Percentiles rank a stretch among this genome's conserved stretches.
These are phyloP conservation scores for Seriola aureovittata DNA, from an alignment of 2,113 vertebrate species.

Conservation along the genomic window DNA sequence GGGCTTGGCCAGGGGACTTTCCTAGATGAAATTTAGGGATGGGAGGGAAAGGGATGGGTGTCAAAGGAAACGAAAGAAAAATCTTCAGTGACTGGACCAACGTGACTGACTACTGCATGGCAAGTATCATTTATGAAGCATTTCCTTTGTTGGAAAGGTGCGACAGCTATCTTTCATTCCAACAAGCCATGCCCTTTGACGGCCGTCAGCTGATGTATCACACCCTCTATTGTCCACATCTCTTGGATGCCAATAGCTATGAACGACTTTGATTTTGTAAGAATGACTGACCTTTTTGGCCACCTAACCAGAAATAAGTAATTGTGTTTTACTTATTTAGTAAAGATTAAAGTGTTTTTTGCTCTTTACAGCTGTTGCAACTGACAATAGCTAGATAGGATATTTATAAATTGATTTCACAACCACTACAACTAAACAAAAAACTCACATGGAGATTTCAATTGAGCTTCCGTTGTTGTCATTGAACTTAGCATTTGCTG, in stretches of 20 bases:
- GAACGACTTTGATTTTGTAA: constrained; percentile 10
- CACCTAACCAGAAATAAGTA: not conserved
- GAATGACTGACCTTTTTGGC: not conserved
- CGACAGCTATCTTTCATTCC: not conserved
- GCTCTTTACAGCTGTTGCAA: too few relatives aligned
- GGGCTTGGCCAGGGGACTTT: constrained; percentile 41
- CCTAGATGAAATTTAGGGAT: constrained; percentile 12
- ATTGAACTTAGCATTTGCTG: too few relatives aligned
- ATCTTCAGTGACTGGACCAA: not conserved
- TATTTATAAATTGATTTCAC: too few relatives aligned
- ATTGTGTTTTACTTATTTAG: too few relatives aligned
- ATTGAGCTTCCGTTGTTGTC: too few relatives aligned
- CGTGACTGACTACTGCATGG: constrained; percentile 29
- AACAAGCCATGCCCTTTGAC: not conserved
- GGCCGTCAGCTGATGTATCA: constrained; percentile 15
- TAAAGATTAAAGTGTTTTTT: too few relatives aligned
- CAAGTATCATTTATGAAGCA: not conserved
- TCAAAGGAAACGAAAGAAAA: constrained; percentile 40
- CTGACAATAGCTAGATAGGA: too few relatives aligned
- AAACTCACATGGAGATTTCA: too few relatives aligned
- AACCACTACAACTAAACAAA: too few relatives aligned
- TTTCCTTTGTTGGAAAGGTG: constrained; percentile 4
- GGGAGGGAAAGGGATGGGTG: not conserved
- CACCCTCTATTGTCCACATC: constrained; percentile 21
- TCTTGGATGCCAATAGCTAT: not conserved